Conservation (phyloP, 2,113 vertebrate species). For the Oxyruncus cristatus region DNA sequence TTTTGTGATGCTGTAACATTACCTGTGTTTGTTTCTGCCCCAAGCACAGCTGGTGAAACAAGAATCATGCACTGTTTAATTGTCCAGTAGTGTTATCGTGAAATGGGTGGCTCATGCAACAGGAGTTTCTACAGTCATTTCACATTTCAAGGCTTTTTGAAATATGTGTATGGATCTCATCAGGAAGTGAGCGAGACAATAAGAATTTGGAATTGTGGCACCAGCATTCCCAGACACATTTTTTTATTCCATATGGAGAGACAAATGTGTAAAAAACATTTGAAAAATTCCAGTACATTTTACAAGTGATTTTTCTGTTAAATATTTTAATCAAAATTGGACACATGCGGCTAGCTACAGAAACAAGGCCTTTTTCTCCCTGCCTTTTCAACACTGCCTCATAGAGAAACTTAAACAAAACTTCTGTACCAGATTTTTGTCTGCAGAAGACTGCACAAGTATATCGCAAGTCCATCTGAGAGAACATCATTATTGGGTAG, state of each 20-base stretch:
- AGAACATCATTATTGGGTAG: neutral
- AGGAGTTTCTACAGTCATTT: neutral
- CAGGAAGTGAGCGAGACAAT: constrained; percentile 28
- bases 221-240: constrained; percentile 37
- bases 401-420: neutral
- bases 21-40: neutral
- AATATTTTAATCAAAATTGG: constrained; percentile 12
- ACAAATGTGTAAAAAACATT: neutral
- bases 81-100: neutral
- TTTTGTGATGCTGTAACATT: neutral
- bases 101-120: neutral
- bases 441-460: neutral
- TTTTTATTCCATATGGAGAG: constrained; percentile 21
- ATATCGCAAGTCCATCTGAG: neutral
- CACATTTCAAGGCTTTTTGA: neutral
- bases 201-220: constrained; percentile 6
- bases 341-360: neutral
- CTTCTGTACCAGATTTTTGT: neutral
- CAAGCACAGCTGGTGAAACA: neutral
- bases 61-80: neutral
- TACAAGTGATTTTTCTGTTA: constrained; percentile 16
- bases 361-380: neutral
- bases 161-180: neutral
- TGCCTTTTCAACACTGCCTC: neutral
- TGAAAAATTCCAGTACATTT: constrained; percentile 1